Percentiles rank a stretch among this genome's conserved stretches.
Conservation (phyloP, 2,888 invertebrate genomes). For the Caenorhabditis wallacei region DNA sequence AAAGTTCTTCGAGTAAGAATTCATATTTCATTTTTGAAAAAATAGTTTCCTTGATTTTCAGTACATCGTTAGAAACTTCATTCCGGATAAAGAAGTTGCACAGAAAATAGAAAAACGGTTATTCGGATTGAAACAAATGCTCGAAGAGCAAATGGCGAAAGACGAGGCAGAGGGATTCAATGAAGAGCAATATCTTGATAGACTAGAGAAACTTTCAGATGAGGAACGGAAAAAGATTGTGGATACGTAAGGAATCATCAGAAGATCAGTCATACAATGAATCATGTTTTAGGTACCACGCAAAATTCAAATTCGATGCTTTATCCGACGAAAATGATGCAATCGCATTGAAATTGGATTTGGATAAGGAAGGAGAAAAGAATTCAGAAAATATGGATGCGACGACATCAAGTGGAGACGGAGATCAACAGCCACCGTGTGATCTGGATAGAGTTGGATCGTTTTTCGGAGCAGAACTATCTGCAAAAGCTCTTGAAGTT, state of each 20-base stretch:
- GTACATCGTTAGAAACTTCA: conserved; percentile 47
- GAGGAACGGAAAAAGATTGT: conserved; percentile 12
- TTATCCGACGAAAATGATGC: conserved; percentile 11
- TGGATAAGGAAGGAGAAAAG: neutral
- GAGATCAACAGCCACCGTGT: neutral
- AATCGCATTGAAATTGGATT: conserved; percentile 5
- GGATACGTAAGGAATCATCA: neutral
- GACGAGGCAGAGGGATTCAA: conserved; percentile 32
- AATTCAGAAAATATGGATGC: neutral
- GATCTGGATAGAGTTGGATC: conserved; percentile 58
- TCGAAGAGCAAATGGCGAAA: conserved; percentile 15
- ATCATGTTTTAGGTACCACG: conserved; percentile 27
- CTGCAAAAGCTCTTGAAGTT: conserved; percentile 25
- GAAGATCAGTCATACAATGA: too few species aligned
- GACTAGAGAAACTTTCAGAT: neutral
- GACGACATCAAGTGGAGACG: neutral
- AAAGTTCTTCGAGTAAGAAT: conserved; percentile 27
- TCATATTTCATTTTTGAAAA: neutral
- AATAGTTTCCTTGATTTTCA: conserved; percentile 7
- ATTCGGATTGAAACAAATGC: conserved; percentile 9
- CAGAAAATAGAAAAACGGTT: neutral
- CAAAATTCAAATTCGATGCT: conserved; percentile 21
- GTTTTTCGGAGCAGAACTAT: conserved; percentile 34
- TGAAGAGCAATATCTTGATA: conserved; percentile 27
- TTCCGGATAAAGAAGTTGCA: conserved; percentile 1